Evolutionary conservation across 1,140 invertebrate genomes (phyloP), one percentile per base, ranked within the genome.

Genomic region (Cydia fagiglandana): DNA sequence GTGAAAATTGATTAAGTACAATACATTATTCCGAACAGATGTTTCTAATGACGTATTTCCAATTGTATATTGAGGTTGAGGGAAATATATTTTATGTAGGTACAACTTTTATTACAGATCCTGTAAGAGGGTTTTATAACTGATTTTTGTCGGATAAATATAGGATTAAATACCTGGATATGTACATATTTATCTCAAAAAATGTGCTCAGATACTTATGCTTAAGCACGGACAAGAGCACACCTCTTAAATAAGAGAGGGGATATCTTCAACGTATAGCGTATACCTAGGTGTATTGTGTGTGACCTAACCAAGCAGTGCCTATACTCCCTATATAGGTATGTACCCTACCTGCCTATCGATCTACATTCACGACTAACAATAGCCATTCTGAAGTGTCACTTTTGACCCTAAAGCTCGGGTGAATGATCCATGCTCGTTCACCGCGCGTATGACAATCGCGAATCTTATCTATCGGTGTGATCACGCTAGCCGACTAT

Each of bases 401-500:
- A 61, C 17, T 24, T 24, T 24, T 10, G n/a, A 17, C 17, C 17
- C 56, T 7, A 61, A 61, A 61, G 56, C 56, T 24, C 56, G 20
- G 56, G 56, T 61, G 17, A 61, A 61, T 24, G 56, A 61, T 61
- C 56, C 20, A 24, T 3, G 6, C 7, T 24, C 56, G 12, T 61
- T 61, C 56, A 61, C 20, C 20, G 20, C n/a, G 56, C 30, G 66
- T 70, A 70, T 17, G 30, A 13, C 30, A 68, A 2, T 38, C 66
- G 34, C 66, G 2, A 38, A 38, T 70, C 34, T 66, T 38, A 41
- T 38, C 66, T 41, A 38, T 41, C 34, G n/a, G 30, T 10, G 17
- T n/a, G 34, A 38, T 38, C 66, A 41, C 28, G 66, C 34, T 38
- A 70, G 34, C 38, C 6, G 30, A 70, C 66, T 70, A 70, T 70